Conservation (phyloP, 2,888 invertebrate genomes). For the Glaucopsyche alexis region DNA sequence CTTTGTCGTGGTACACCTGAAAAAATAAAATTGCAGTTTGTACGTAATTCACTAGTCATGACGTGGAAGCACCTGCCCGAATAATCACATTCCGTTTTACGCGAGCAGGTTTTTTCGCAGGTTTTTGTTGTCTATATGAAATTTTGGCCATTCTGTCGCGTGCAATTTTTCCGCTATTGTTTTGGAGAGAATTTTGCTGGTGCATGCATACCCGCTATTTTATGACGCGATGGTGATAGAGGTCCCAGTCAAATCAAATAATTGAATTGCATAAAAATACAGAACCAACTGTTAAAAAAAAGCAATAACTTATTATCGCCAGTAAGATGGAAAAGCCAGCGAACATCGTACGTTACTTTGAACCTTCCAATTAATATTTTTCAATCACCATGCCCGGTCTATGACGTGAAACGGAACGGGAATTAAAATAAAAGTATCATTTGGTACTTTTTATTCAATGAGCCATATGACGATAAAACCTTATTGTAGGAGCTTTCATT, state of each 20-base stretch:
- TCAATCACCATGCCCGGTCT: slow-evolving; percentile 33
- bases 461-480: slow-evolving; percentile 40
- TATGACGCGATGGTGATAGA: not conserved
- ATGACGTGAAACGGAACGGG: slow-evolving; percentile 38
- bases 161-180: slow-evolving; percentile 13
- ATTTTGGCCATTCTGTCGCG: slow-evolving; percentile 46
- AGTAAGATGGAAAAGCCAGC: not conserved
- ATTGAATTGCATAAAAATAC: not conserved
- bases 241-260: not conserved
- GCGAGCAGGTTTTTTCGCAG: slow-evolving; percentile 38
- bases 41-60: slow-evolving; percentile 68
- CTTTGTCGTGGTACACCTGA: slow-evolving; percentile 62
- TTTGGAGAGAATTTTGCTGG: not conserved
- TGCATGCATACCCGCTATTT: not conserved
- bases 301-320: not conserved
- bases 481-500: slow-evolving; percentile 38
- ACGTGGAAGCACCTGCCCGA: slow-evolving; percentile 65
- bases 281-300: not conserved
- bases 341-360: not conserved
- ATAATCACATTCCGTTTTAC: slow-evolving; percentile 72
- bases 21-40: slow-evolving; percentile 56
- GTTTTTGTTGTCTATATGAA: slow-evolving; percentile 51
- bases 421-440: slow-evolving; percentile 41
- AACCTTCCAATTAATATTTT: slow-evolving; percentile 21
- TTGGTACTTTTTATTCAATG: slow-evolving; percentile 39